Conservation (phyloP, 2,888 invertebrate genomes). For the Blera fallax region DNA sequence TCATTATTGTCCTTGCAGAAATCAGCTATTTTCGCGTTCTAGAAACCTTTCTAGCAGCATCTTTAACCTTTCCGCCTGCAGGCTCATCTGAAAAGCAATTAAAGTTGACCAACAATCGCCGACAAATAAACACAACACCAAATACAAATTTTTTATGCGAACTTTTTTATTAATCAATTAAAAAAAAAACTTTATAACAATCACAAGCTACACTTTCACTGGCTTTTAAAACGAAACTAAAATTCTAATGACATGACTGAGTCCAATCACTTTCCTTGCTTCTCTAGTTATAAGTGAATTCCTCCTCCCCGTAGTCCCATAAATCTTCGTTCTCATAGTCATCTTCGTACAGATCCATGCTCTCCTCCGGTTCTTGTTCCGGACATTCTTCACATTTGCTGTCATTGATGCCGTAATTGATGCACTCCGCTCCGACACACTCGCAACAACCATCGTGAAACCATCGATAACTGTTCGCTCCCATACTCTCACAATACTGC, state of each 20-base stretch:
- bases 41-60: too few relatives aligned
- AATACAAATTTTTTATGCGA: too few relatives aligned
- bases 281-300: slow-evolving; percentile 70
- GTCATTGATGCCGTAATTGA: slow-evolving; percentile 94
- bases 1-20: too few relatives aligned
- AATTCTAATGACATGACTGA: not conserved
- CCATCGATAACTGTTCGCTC: slow-evolving; percentile 87
- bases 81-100: too few relatives aligned
- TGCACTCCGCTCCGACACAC: slow-evolving; percentile 92
- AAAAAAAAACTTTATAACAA: too few relatives aligned
- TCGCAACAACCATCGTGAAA: slow-evolving; percentile 97
- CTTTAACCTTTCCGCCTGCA: too few relatives aligned
- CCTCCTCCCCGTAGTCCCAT: slow-evolving; percentile 84
- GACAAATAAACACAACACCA: too few relatives aligned
- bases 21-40: too few relatives aligned
- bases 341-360: slow-evolving; percentile 78
- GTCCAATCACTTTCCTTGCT: not conserved
- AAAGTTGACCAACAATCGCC: too few relatives aligned
- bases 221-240: not conserved
- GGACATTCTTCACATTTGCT: slow-evolving; percentile 87
- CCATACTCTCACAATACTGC: slow-evolving; percentile 80
- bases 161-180: too few relatives aligned
- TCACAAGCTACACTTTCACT: not conserved
- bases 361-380: slow-evolving; percentile 81
- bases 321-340: slow-evolving; percentile 81